These are phyloP conservation scores for Mus caroli DNA, from an alignment of 2,797 vertebrate species.

Conservation along the genomic window DNA sequence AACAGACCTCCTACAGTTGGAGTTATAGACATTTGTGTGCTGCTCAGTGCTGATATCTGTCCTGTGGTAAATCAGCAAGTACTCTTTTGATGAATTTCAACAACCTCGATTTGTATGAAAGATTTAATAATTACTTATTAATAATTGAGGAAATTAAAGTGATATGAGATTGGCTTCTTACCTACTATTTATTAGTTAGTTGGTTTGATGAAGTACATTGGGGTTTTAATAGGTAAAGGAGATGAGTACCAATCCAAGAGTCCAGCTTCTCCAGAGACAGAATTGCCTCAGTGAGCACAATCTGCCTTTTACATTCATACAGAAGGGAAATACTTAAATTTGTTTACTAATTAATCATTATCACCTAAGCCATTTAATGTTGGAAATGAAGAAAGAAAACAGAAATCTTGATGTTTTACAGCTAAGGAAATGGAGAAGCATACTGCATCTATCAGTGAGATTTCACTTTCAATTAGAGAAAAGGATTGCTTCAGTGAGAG, in stretches of 20 bases:
- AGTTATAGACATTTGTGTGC: not conserved
- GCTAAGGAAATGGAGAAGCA: constrained; percentile 5
- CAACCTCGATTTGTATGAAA: not conserved
- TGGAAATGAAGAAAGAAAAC: not conserved
- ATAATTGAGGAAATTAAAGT: constrained; percentile 8
- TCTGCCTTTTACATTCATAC: not conserved
- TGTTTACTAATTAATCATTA: constrained; percentile 10
- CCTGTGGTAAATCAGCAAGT: not conserved
- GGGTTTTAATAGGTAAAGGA: not conserved
- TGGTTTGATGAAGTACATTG: not conserved
- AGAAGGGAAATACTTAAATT: not conserved
- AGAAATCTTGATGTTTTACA: not conserved
- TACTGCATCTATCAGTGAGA: constrained; percentile 30
- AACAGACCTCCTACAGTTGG: no score
- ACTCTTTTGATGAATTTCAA: not conserved
- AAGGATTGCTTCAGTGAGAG: not conserved
- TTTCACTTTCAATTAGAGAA: constrained; percentile 25
- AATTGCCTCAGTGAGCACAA: not conserved
- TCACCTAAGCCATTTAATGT: not conserved
- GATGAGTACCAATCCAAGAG: no score
- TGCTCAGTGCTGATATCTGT: no score
- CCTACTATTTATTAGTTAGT: not conserved
- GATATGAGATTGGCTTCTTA: constrained; percentile 24
- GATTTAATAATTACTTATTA: not conserved
- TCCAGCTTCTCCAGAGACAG: not conserved